These are phyloP conservation scores for Unio pictorum DNA, from an alignment of 2,888 invertebrate genomes.

Conservation along the genomic window DNA sequence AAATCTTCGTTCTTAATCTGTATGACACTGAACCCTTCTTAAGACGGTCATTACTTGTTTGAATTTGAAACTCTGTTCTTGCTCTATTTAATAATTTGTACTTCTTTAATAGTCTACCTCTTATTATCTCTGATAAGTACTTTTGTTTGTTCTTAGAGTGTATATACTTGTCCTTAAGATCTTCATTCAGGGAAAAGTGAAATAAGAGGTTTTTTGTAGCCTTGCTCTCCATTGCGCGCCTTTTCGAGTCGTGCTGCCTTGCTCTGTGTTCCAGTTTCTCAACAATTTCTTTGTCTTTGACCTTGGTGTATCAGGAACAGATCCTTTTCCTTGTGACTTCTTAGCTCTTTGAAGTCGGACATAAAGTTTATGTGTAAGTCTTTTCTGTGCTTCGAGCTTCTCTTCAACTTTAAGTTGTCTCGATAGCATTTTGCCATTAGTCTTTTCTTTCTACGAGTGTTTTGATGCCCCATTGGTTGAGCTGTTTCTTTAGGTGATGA, in stretches of 20 bases:
- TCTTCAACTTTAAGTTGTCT: conserved; percentile 3
- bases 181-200: conserved; percentile 6
- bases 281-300: conserved; percentile 10
- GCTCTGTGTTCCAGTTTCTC: conserved; percentile 2
- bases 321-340: conserved; percentile 1
- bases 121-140: background rate
- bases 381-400: conserved; percentile 4
- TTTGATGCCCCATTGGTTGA: too few species aligned
- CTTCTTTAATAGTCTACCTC: background rate
- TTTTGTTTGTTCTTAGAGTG: conserved; percentile 1
- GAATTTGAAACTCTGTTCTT: background rate
- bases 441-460: too few species aligned
- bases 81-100: conserved; percentile 1
- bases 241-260: too few species aligned
- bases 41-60: background rate
- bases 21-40: conserved; percentile 1
- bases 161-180: conserved; percentile 4
- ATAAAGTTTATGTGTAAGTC: conserved; percentile 3
- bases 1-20: conserved; percentile 4
- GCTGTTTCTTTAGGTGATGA: too few species aligned
- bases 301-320: conserved; percentile 3
- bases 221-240: conserved; percentile 1
- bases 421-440: conserved; percentile 8
- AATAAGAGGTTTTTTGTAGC: conserved; percentile 9
- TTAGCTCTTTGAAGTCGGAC: conserved; percentile 5